Evolutionary conservation across 2,888 invertebrate species (phyloP), one percentile per base, ranked within the genome.

Genomic region (Eupithecia tripunctaria): DNA sequence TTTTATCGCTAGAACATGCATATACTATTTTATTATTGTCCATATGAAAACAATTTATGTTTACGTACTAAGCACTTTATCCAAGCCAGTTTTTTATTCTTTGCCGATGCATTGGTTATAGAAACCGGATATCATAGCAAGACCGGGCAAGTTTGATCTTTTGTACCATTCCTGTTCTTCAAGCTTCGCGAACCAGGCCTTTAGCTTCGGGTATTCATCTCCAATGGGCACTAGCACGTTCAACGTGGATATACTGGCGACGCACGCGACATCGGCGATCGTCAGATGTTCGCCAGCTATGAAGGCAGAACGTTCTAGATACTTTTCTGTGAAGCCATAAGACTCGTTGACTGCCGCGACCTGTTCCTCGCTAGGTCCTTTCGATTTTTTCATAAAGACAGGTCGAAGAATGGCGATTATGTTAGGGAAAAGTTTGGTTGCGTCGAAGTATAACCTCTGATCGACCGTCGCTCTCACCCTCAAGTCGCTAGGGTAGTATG

Each of bases 261-360:
- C 80, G 5, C 81, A 78, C 0, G 88, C 84, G 21, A 89, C 73
- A 73, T 89, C 89, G 32, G 89, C 89, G 5, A 88, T 8, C 0
- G 89, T 88, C 7, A 88, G 59, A 29, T 82, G 76, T 27, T 86
- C 79, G 8, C 79, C 77, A 8, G 85, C 87, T 15, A 86, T 67
- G 67, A 80, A 88, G 5, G 77, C 56, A 0, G 78, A 82, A 29
- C 69, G 78, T 68, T 85, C 79, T 6, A 88, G 82, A 79, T 86
- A 89, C 70, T 82, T 84, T 68, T 88, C 87, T 21, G 85, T 62
- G 63, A 83, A 78, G 3, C 81, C 82, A 73, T 89, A 87, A 0
- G 81, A 80, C 71, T 85, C 85, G 25, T 84, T 79, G 0, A 83
- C 75, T 6, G 76, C 73, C 4, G 77, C 79, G 0, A 77, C 69